phyloP scores from a whole-genome alignment of 2,113 vertebrate genomes.

The Dascyllus trimaculatus region DNA sequence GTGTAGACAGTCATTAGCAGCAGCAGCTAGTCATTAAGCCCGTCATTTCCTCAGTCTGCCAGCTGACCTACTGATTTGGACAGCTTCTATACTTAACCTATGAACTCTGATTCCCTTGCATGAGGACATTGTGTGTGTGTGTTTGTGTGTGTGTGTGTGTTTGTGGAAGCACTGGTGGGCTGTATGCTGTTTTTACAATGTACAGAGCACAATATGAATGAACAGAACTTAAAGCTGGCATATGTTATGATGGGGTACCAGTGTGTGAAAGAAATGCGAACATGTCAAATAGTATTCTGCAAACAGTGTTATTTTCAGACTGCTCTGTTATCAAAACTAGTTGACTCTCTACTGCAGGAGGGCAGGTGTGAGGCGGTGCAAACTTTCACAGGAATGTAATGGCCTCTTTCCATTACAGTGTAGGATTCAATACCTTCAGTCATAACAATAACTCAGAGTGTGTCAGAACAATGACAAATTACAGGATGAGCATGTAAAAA shows the following conservation, averaged over 20 bases:
- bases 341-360: too few relatives aligned
- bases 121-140: not conserved
- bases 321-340: not conserved
- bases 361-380: too few relatives aligned
- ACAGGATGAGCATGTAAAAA: too few relatives aligned
- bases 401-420: too few relatives aligned
- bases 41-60: constrained; percentile 73
- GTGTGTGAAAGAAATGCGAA: not conserved
- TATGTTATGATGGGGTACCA: not conserved
- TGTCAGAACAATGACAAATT: too few relatives aligned
- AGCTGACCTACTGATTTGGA: constrained; percentile 77
- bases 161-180: constrained; percentile 11
- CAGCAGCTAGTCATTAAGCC: constrained; percentile 79
- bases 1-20: constrained; percentile 78
- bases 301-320: not conserved
- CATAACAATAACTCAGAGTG: too few relatives aligned
- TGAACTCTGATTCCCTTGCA: constrained; percentile 66
- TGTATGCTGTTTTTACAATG: not conserved
- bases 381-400: too few relatives aligned
- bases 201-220: not conserved
- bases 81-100: constrained; percentile 76
- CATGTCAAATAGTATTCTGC: not conserved
- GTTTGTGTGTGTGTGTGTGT: constrained; percentile 22
- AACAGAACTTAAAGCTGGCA: not conserved
- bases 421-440: too few relatives aligned